These are phyloP conservation scores for Macrotrachela quadricornifera DNA, from an alignment of 1,140 invertebrate genomes.

Conservation along the genomic window DNA sequence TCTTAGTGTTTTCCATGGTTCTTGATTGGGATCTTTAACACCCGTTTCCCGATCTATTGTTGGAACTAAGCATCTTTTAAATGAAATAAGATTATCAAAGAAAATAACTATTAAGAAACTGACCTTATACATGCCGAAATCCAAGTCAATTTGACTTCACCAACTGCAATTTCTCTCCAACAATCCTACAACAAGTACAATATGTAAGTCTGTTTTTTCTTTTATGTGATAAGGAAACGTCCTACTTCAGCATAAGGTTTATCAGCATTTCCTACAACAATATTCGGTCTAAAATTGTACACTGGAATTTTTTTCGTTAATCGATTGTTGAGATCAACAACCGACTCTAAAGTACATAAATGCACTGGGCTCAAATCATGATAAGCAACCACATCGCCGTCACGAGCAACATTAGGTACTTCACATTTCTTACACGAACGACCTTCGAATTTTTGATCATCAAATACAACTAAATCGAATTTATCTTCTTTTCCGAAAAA, in stretches of 20 bases:
- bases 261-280: background rate
- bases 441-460: background rate
- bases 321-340: background rate
- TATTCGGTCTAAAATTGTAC: slow-evolving; percentile 5
- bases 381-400: background rate
- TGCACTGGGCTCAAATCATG: slow-evolving; percentile 2
- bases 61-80: slow-evolving; percentile 17
- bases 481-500: background rate
- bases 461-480: background rate
- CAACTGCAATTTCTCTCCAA: slow-evolving; percentile 16
- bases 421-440: background rate
- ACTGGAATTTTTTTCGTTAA: background rate
- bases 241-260: background rate
- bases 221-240: too few relatives aligned
- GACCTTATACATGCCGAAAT: slow-evolving; percentile 16
- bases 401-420: background rate
- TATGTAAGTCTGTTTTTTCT: background rate
- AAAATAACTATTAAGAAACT: background rate
- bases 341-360: background rate
- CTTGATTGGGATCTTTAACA: slow-evolving; percentile 12
- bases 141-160: slow-evolving; percentile 11
- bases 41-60: slow-evolving; percentile 19
- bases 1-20: slow-evolving; percentile 20
- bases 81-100: background rate
- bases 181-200: slow-evolving; percentile 11